Evolutionary conservation across 64 coral and sea anemone genomes (phyloP), one percentile per base, ranked within the genome.

Genomic region (Dendrophyllia cribrosa): DNA sequence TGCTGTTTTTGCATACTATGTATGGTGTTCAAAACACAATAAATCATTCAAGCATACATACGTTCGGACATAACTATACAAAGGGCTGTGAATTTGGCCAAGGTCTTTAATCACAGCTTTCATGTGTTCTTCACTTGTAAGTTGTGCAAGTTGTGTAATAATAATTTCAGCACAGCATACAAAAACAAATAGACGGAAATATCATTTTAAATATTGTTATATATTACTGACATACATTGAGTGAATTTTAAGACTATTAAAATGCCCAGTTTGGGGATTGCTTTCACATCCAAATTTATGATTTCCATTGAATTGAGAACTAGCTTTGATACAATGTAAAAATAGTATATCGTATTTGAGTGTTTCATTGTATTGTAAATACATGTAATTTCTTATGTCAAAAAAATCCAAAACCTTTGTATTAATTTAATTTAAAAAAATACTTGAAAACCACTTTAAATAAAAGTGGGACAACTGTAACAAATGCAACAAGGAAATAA

Each of bases 21-120:
- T 77, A 77, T 58, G 12, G 77, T 80, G 77, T 80, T 80, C 5
- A 80, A 80, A 80, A 80, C 77, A 80, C 77, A 61, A 61, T 61
- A 5, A 22, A 61, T 26, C 20, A 26, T 58, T 56, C 12, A 34
- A 34, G 53, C 5, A 56, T 56, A 56, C 53, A 12, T 56, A 34
- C 53, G 12, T 56, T 12, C 53, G 1, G 7, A 1, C 53, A 56
- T 56, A 56, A 56, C 53, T 56, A 12, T 56, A 56, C 12, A 7
- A 56, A 56, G 53, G 12, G 53, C 53, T 5, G 7, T 56, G 1
- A 5, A 12, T 56, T 56, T 56, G 53, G 52, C 52, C 52, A 56
- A 56, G 53, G 7, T 3, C 12, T 34, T 34, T 34, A 34, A 34
- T 34, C 34, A 34, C 34, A 34, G 34, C 34, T 34, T 34, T 34